phyloP scores from a whole-genome alignment of 2,888 invertebrate species.

The Cyaniris semiargus region DNA sequence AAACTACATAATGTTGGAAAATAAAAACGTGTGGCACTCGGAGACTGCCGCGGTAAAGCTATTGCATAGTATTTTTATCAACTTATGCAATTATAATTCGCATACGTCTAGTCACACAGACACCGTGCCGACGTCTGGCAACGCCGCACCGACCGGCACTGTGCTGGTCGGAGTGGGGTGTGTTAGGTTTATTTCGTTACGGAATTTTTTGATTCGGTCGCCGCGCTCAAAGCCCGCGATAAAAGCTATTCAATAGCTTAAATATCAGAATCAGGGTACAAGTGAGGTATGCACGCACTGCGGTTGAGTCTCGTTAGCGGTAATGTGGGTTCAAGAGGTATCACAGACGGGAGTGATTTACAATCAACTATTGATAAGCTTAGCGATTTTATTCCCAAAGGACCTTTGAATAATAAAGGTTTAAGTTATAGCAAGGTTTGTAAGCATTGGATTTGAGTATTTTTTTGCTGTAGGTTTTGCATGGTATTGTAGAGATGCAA shows the following conservation, averaged over 20 bases:
- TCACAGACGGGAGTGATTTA: slow-evolving; percentile 67
- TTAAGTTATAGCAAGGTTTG: not conserved
- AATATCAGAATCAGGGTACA: not conserved
- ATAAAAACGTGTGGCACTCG: too few relatives aligned
- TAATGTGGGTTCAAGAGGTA: slow-evolving; percentile 47
- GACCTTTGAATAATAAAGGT: slow-evolving; percentile 24
- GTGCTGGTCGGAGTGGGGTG: too few relatives aligned
- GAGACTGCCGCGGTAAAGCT: too few relatives aligned
- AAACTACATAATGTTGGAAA: too few relatives aligned
- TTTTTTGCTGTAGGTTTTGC: not conserved
- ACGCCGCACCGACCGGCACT: too few relatives aligned
- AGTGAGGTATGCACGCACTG: slow-evolving; percentile 58
- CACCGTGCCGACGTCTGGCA: too few relatives aligned
- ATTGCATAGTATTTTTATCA: too few relatives aligned
- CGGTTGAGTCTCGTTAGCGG: slow-evolving; percentile 56
- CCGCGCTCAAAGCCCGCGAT: too few relatives aligned
- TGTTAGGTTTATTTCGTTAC: too few relatives aligned
- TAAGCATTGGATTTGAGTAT: not conserved
- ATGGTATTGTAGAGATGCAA: not conserved
- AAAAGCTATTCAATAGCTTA: not conserved
- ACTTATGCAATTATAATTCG: too few relatives aligned
- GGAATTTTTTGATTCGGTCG: too few relatives aligned
- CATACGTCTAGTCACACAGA: too few relatives aligned
- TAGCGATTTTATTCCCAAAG: slow-evolving; percentile 49
- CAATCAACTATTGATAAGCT: slow-evolving; percentile 71